phyloP scores from a whole-genome alignment of 2,113 vertebrate genomes.

The Pomatorhinus ruficollis region DNA sequence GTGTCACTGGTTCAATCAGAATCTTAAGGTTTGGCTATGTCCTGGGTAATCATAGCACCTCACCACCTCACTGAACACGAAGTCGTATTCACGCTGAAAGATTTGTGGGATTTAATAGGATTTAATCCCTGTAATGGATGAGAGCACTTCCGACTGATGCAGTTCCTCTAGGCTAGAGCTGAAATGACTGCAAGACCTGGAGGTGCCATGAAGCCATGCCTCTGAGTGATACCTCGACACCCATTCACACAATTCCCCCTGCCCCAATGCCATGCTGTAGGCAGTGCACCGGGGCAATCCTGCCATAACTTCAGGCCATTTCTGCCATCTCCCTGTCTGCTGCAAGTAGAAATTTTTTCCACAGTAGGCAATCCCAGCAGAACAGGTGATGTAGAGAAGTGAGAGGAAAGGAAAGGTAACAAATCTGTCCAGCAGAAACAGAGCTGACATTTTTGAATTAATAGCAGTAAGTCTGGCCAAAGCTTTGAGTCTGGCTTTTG shows the following conservation, averaged over 20 bases:
- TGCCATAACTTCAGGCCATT: neutral
- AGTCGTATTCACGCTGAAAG: neutral
- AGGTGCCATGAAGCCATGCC: neutral
- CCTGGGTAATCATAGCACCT: neutral
- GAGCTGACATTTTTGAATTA: constrained; percentile 37
- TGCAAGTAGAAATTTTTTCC: constrained; percentile 7
- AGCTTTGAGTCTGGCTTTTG: constrained; percentile 14
- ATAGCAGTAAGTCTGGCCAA: constrained; percentile 22
- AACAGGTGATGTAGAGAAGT: neutral
- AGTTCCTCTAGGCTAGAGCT: neutral
- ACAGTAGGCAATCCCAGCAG: neutral
- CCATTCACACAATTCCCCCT: neutral
- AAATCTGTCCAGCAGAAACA: neutral
- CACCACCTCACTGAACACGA: rapidly evolving
- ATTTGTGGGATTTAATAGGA: neutral
- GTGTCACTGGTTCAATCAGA: neutral
- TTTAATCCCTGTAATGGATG: neutral
- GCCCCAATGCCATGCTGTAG: neutral
- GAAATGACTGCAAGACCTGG: neutral
- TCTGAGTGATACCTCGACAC: neutral
- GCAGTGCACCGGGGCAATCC: neutral
- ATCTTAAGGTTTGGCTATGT: neutral
- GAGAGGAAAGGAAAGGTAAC: neutral
- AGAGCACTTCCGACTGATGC: neutral
- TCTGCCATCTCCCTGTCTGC: neutral